Evolutionary conservation across 2,797 vertebrate genomes (phyloP).

Genomic region (Gila robusta): DNA sequence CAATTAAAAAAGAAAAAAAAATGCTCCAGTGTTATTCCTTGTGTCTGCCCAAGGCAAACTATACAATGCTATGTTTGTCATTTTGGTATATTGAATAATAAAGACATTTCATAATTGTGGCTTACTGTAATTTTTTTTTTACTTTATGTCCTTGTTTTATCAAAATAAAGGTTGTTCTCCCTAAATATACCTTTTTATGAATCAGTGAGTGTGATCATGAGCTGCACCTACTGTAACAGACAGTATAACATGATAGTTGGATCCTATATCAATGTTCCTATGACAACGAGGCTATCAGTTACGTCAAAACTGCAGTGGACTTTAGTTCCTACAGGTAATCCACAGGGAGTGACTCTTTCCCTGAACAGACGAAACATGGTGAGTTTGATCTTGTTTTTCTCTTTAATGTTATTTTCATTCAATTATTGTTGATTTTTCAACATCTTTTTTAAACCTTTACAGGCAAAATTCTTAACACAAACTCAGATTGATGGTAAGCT

Average conservation of each 20-base stretch:
- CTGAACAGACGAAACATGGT: constrained; percentile 72
- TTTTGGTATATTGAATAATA: neutral
- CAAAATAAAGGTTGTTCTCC: constrained; percentile 10
- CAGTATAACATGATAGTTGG: constrained; percentile 58
- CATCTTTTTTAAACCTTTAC: constrained; percentile 29
- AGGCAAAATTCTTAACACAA: constrained; percentile 96
- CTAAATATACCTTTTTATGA: neutral
- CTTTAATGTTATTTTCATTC: neutral
- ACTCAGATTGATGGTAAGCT: constrained; percentile 92
- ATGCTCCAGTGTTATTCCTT: neutral
- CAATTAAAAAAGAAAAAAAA: neutral
- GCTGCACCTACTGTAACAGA: constrained; percentile 34
- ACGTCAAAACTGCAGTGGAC: constrained; percentile 74
- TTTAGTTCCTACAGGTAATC: constrained; percentile 72
- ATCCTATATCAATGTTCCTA: constrained; percentile 82
- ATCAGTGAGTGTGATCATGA: constrained; percentile 14
- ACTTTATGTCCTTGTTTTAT: neutral
- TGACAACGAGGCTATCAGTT: constrained; percentile 83
- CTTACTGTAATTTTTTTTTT: neutral
- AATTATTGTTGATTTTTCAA: neutral
- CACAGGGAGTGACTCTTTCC: constrained; percentile 61
- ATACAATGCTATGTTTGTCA: neutral
- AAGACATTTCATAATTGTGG: neutral
- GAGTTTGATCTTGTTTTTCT: constrained; percentile 48
- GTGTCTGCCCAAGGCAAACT: neutral